These are phyloP conservation scores for Leptopterna dolabrata DNA, from an alignment of 2,888 invertebrate genomes.

Conservation along the genomic window DNA sequence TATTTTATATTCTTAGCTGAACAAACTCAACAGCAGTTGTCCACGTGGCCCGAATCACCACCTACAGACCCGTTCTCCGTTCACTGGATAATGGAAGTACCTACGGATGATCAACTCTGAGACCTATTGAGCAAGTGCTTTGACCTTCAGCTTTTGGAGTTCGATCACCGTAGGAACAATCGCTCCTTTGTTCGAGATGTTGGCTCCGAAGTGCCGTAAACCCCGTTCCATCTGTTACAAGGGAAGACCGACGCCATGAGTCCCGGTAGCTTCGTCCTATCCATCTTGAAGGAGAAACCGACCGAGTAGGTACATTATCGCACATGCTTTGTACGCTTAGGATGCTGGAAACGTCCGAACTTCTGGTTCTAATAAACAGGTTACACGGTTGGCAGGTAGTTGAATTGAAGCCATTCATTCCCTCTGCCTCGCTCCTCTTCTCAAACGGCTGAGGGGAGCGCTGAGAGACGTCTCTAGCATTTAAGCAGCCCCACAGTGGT, in stretches of 20 bases:
- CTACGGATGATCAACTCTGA: not conserved
- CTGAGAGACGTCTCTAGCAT: conserved; percentile 4
- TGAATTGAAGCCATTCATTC: conserved; percentile 24
- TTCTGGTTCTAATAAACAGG: conserved; percentile 24
- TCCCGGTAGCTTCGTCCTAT: not conserved
- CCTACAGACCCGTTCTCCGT: too few relatives aligned
- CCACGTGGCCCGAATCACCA: too few relatives aligned
- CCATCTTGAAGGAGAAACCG: not conserved
- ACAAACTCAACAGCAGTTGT: too few relatives aligned
- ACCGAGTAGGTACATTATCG: conserved; percentile 7
- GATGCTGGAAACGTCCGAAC: not conserved
- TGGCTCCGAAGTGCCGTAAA: not conserved
- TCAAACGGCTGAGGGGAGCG: not conserved
- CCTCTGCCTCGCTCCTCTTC: not conserved
- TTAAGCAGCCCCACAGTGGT: not conserved
- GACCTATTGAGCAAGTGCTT: not conserved
- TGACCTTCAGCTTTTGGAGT: not conserved
- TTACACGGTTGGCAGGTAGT: conserved; percentile 26
- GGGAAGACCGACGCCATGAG: not conserved
- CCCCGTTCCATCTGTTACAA: conserved; percentile 16
- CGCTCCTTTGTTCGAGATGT: not conserved
- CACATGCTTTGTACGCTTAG: not conserved
- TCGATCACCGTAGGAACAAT: not conserved
- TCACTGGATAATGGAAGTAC: too few relatives aligned
- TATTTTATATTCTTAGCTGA: too few relatives aligned